Percentiles rank a stretch among this genome's conserved stretches.
Conservation (phyloP, 2,888 invertebrate species). For the Meganola albula region DNA sequence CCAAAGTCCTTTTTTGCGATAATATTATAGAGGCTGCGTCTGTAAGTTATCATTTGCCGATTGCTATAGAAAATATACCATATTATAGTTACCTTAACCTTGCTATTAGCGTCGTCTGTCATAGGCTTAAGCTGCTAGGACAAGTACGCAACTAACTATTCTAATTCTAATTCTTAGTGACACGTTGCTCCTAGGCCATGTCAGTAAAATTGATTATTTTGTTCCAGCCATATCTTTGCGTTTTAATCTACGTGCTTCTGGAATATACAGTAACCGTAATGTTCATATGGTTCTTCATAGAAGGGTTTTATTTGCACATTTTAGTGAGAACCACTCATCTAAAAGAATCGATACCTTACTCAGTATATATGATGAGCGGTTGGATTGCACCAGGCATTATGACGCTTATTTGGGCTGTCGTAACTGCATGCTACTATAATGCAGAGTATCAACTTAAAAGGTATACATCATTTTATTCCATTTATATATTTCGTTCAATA, state of each 20-base stretch:
- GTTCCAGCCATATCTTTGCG: conserved; percentile 87
- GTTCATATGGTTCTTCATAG: conserved; percentile 98
- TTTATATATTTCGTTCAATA: no score
- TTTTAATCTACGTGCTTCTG: conserved; percentile 85
- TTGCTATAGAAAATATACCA: no score
- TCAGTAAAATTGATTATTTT: conserved; percentile 4
- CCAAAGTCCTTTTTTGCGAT: no score
- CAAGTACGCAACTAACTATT: no score
- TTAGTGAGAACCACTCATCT: conserved; percentile 87
- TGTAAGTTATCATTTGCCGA: no score
- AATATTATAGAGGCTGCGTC: no score
- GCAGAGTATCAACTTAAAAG: neutral
- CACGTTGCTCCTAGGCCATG: neutral
- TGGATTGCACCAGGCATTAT: conserved; percentile 86
- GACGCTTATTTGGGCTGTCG: conserved; percentile 50
- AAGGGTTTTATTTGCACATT: conserved; percentile 92
- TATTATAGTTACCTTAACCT: no score
- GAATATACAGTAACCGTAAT: conserved; percentile 94
- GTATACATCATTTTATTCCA: neutral
- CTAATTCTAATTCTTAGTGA: no score
- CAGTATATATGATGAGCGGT: conserved; percentile 81
- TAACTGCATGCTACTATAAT: neutral
- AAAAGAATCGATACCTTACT: conserved; percentile 76
- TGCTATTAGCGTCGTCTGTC: no score
- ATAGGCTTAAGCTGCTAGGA: no score